These are phyloP conservation scores for Halocaridina rubra DNA, from an alignment of 2,888 invertebrate species.

Conservation along the genomic window DNA sequence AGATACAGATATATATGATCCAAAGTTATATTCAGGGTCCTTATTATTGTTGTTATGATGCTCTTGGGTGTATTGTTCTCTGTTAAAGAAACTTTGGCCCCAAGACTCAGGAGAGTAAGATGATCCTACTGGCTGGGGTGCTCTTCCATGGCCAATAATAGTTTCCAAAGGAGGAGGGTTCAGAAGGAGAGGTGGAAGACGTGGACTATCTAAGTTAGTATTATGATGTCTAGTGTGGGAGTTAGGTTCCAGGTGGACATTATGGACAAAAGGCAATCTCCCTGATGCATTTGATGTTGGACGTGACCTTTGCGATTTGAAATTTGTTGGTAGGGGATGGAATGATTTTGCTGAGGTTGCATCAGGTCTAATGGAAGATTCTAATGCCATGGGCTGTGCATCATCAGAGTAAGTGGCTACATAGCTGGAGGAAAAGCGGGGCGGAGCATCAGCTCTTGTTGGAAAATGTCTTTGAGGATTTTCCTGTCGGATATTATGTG, in stretches of 20 bases:
- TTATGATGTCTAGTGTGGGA: not conserved
- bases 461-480: not conserved
- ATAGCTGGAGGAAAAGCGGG: not conserved
- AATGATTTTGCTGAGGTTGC: not conserved
- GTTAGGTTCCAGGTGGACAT: not conserved
- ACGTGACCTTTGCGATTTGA: not conserved
- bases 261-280: not conserved
- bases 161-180: conserved; percentile 18
- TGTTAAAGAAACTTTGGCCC: not conserved
- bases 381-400: not conserved
- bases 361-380: not conserved
- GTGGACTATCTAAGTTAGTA: not conserved
- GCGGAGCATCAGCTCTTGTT: not conserved
- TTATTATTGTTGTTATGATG: not conserved
- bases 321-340: not conserved
- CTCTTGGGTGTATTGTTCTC: not conserved
- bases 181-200: not conserved
- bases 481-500: not conserved
- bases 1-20: not conserved
- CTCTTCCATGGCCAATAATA: conserved; percentile 39
- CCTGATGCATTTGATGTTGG: not conserved
- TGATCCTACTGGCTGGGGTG: conserved; percentile 11
- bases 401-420: not conserved
- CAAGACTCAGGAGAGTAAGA: not conserved
- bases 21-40: not conserved